Base-by-base conservation (phyloP, 2,797 vertebrate genomes). In the Triplophysa yarkandensis region DNA sequence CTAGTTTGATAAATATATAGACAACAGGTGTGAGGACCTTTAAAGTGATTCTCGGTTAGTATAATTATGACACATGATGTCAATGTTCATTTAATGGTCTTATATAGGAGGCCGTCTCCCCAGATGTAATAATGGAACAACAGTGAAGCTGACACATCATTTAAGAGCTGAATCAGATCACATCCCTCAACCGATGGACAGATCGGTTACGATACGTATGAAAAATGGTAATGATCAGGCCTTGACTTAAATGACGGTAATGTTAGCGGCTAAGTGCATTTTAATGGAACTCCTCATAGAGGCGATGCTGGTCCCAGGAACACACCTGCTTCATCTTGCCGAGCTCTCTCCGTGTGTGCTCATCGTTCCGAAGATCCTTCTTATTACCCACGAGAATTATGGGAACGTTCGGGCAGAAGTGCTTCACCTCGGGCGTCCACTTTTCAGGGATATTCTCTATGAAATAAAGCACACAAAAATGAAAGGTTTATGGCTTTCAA, bases 361-460 rank as follows among this genome's bases (percentile, higher is more conserved):
- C 96, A 0, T 99, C 96, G 0, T 97, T 95, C 81, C 96, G 87
- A 87, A 99, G 91, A 88, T 99, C 98, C 89, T 98, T 98, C 87
- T 99, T 99, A 86, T 99, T 99, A 21, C 96, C 98, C 84, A 99
- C 95, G 21, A 99, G 92, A 89, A 99, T 98, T 88, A 98, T 98
- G 76, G 97, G 97, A 73, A 98, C 95, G 0, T 96, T 99, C 82
- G 97, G 97, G 85, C 97, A 98, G 86, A 99, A 98, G 85, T 98
- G 97, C 84, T 98, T 99, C 88, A 99, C 97, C 87, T 99, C 97
- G 0, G 96, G 96, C 0, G 97, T 98, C 97, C 96, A 98, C 86
- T 99, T 99, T 88, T 98, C 97, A 0, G 97, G 95, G 83, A 99
- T 98, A 83, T 99, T 98, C 86, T 98, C 97, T 99, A 86, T 79